Conservation (phyloP, 2,888 invertebrate species). For the Diplazon laetatorius region DNA sequence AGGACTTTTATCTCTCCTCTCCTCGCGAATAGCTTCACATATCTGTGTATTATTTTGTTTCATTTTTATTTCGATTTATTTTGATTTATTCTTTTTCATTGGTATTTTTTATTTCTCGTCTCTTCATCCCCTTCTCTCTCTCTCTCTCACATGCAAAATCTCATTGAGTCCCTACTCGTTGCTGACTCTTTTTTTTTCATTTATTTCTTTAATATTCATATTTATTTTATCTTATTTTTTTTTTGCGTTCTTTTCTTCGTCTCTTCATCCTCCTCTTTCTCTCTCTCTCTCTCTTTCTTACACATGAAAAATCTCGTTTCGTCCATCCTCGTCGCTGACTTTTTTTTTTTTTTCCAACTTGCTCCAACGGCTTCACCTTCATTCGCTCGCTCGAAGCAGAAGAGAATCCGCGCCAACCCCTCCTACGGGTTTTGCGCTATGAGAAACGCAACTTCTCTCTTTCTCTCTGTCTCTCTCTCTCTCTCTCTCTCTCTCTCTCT, state of each 20-base stretch:
- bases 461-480: slow-evolving; percentile 7
- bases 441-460: slow-evolving; percentile 30
- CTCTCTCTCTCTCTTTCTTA: too few species aligned
- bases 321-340: slow-evolving; percentile 27
- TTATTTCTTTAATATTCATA: too few species aligned
- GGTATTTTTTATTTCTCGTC: too few species aligned
- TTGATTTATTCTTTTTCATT: too few species aligned
- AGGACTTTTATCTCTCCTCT: slow-evolving; percentile 29
- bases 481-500: slow-evolving; percentile 13
- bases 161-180: too few species aligned
- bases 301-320: too few species aligned
- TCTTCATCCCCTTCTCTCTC: not conserved
- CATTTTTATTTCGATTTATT: too few species aligned
- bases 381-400: slow-evolving; percentile 8
- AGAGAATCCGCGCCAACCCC: slow-evolving; percentile 11
- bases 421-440: slow-evolving; percentile 19
- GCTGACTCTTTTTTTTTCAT: not conserved
- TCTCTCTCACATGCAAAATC: too few species aligned
- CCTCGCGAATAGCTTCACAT: slow-evolving; percentile 9
- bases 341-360: slow-evolving; percentile 27
- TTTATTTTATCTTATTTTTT: slow-evolving; percentile 8
- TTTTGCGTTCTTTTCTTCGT: not conserved
- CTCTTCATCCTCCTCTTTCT: not conserved
- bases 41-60: too few species aligned
- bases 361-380: slow-evolving; percentile 34